A percentile compares a stretch with the other conserved stretches of the same genome.
Conservation (phyloP, 2,797 vertebrate genomes). For the Arnoldichthys spilopterus region DNA sequence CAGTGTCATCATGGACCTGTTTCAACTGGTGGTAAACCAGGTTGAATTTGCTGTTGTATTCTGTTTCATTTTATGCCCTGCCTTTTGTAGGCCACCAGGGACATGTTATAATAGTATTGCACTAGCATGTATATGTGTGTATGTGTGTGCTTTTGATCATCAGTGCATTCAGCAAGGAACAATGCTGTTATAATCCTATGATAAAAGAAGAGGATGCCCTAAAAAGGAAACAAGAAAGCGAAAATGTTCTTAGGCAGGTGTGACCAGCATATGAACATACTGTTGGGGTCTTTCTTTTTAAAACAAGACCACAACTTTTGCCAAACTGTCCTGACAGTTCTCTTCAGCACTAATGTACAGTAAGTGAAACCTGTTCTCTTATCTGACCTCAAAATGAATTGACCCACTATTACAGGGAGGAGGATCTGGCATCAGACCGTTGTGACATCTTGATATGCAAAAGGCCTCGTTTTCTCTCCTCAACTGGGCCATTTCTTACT, state of each 20-base stretch:
- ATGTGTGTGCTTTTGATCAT: not conserved
- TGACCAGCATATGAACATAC: not conserved
- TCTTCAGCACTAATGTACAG: not conserved
- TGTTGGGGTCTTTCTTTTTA: not conserved
- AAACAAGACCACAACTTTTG: not conserved
- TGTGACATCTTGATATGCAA: not conserved
- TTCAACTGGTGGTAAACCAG: no score
- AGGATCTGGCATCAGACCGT: not conserved
- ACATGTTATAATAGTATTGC: not conserved
- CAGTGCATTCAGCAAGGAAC: no score
- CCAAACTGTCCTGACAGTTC: not conserved
- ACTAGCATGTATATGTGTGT: not conserved
- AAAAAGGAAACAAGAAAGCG: not conserved
- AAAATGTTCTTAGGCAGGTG: not conserved
- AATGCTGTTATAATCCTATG: not conserved
- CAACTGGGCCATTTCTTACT: not conserved
- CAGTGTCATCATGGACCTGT: no score
- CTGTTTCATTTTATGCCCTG: not conserved
- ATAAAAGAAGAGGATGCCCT: not conserved
- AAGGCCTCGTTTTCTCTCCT: not conserved
- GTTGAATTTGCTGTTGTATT: not conserved
- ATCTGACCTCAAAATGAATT: conserved; percentile 6
- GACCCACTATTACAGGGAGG: not conserved
- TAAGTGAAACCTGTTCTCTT: not conserved
- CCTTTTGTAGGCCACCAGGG: not conserved